Base-by-base conservation (phyloP, 2,797 vertebrate species). In the Sebastes iracundus region DNA sequence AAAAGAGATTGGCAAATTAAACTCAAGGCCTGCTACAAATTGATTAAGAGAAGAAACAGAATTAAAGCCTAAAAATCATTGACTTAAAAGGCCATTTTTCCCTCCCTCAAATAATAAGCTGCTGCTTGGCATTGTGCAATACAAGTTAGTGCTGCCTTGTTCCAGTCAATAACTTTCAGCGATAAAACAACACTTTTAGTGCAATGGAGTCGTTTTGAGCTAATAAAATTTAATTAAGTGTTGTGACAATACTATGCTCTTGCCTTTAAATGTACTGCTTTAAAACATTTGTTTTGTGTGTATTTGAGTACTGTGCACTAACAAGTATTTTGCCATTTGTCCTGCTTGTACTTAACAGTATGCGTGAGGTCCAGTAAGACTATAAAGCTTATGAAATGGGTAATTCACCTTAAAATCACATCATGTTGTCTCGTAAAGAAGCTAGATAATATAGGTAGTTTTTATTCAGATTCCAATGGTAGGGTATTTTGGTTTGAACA, bases 171-270 rank as follows among this genome's bases (percentile, higher is more conserved):
- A 84, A 75, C 52, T 23, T 83, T 83, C 46, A 84, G 70, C 87
- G 75, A 27, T 79, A 72, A 75, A 83, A 76, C 64, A 85, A 80
- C 78, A 87, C 73, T 64, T 82, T 63, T n/a, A 85, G 69, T 73
- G 69, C 35, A 52, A 79, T 49, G 70, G 53, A 85, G 69, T 72
- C 65, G 75, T 79, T 82, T 38, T 56, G 65, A 49, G 79, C 42
- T 60, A 35, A 49, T 83, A 60, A 25, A 81, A 74, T 30, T 5
- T 7, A 69, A 88, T 74, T 20, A 70, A 58, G 3, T 49, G 65
- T 18, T 56, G 49, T 46, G 14, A 70, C 46, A 72, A 69, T 1
- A 75, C 28, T 7, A 20, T 27, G 22, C 28, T 79, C 27, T 63
- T 14, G 52, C 23, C 63, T 79, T 81, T 46, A 71, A 84, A 81